phyloP scores from a whole-genome alignment of 1,140 invertebrate species.

The Spodoptera litura region DNA sequence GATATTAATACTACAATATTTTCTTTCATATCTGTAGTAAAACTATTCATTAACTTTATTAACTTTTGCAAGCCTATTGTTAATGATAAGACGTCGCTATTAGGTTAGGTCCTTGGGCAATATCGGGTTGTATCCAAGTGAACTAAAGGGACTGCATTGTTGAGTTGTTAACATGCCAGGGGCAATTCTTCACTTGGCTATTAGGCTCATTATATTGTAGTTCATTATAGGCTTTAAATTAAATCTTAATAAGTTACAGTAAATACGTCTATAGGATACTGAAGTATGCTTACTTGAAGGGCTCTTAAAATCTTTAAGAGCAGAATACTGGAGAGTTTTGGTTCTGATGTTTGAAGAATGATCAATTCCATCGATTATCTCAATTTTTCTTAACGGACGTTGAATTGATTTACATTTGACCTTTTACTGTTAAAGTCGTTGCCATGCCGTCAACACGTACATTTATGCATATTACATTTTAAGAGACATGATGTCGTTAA shows the following conservation, averaged over 20 bases:
- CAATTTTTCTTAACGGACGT: slow-evolving; percentile 1
- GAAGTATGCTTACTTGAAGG: too few relatives aligned
- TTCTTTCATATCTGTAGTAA: too few relatives aligned
- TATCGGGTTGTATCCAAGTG: neutral
- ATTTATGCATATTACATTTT: slow-evolving; percentile 46
- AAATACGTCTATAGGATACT: neutral
- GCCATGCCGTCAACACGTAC: slow-evolving; percentile 47
- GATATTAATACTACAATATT: too few relatives aligned
- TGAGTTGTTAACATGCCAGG: neutral
- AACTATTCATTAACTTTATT: too few relatives aligned
- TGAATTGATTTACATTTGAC: neutral
- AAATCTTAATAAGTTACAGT: neutral
- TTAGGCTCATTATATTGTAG: neutral
- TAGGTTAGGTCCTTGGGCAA: neutral
- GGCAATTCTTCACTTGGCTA: neutral
- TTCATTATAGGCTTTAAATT: neutral
- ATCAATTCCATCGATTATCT: neutral
- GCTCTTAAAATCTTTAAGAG: too few relatives aligned
- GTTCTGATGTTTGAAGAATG: too few relatives aligned
- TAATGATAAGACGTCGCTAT: too few relatives aligned
- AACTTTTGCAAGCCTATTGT: too few relatives aligned
- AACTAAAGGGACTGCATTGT: neutral
- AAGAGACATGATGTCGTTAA: slow-evolving; percentile 48
- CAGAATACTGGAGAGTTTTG: too few relatives aligned
- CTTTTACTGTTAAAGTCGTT: slow-evolving; percentile 44